A percentile compares a stretch with the other conserved stretches of the same genome.
Conservation (phyloP, 2,888 invertebrate genomes). For the Callimorpha dominula region DNA sequence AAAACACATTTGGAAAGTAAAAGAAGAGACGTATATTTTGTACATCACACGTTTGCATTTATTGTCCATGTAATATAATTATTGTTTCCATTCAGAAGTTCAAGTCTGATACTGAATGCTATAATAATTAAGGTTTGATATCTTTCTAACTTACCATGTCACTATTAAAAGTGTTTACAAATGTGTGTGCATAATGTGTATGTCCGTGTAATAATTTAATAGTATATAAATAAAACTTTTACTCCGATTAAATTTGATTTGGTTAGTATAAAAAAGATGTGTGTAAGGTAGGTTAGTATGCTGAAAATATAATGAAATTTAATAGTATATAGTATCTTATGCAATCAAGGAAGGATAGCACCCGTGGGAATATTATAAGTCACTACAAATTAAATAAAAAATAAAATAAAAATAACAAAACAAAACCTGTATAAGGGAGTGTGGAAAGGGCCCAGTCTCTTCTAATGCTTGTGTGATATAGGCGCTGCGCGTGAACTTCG, state of each 20-base stretch:
- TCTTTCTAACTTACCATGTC: no score
- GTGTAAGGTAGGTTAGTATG: neutral
- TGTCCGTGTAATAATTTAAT: no score
- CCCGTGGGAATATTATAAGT: neutral
- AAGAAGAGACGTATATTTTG: no score
- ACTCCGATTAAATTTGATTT: constrained; percentile 1
- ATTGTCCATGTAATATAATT: neutral
- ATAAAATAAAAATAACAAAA: constrained; percentile 60
- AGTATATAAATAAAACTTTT: neutral
- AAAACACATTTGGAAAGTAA: no score
- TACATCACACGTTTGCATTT: neutral
- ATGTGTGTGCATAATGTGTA: no score
- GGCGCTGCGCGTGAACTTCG: constrained; percentile 90
- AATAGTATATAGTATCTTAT: neutral
- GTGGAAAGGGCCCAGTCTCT: constrained; percentile 91
- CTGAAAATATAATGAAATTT: neutral
- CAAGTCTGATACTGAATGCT: no score
- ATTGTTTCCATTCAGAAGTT: neutral
- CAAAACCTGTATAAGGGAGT: constrained; percentile 90
- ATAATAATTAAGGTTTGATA: no score
- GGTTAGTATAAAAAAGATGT: neutral
- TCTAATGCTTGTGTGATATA: constrained; percentile 92
- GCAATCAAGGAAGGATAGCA: constrained; percentile 28
- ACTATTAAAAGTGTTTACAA: no score
- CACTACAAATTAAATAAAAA: constrained; percentile 17